Percentiles rank a stretch among this genome's conserved stretches.
phyloP scores from a whole-genome alignment of 2,888 invertebrate genomes.

The Cantharis rustica region DNA sequence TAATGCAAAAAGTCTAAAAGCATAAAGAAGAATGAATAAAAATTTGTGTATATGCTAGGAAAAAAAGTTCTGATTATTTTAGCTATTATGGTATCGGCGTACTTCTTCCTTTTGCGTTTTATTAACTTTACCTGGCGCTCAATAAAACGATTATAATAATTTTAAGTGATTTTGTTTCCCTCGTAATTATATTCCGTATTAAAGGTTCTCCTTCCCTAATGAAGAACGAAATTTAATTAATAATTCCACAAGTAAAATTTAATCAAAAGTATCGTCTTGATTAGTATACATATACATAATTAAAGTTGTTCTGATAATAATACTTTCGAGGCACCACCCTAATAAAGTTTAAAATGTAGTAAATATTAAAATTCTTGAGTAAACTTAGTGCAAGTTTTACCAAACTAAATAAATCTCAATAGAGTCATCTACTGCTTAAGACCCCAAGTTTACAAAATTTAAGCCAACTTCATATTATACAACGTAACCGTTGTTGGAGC shows the following conservation, averaged over 20 bases:
- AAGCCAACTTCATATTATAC: neutral
- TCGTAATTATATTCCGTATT: neutral
- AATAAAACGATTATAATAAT: too few relatives aligned
- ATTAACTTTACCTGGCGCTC: too few relatives aligned
- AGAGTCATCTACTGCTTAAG: neutral
- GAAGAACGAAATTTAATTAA: neutral
- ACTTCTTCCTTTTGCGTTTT: too few relatives aligned
- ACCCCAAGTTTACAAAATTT: neutral
- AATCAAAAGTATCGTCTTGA: neutral
- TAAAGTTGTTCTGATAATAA: neutral
- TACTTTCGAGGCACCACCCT: neutral
- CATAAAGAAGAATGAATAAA: too few relatives aligned
- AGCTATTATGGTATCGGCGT: too few relatives aligned
- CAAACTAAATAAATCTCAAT: neutral
- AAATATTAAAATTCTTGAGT: neutral
- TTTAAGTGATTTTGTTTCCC: too few relatives aligned
- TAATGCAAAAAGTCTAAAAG: too few relatives aligned
- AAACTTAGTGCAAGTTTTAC: neutral
- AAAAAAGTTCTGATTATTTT: too few relatives aligned
- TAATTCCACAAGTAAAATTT: neutral
- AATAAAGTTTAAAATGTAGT: neutral
- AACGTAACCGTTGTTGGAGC: neutral
- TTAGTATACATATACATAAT: neutral
- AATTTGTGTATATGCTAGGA: too few relatives aligned
- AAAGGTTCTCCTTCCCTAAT: neutral